phyloP scores from a whole-genome alignment of 1,140 invertebrate genomes.

The Trichonephila clavipes region DNA sequence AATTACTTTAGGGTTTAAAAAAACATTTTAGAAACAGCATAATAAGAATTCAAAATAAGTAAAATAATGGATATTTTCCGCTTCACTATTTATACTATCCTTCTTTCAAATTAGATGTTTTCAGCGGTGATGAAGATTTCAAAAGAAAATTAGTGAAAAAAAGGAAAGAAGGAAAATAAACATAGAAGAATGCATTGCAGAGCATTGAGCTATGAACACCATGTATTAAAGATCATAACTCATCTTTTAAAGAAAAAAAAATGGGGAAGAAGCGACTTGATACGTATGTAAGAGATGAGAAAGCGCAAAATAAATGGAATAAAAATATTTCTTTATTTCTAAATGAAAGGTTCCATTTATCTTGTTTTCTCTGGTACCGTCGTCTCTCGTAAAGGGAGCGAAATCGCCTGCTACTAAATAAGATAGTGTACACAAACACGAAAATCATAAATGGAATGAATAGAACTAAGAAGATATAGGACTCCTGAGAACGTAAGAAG shows the following conservation, averaged over 20 bases:
- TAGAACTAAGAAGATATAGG: constrained; percentile 53
- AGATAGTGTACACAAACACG: constrained; percentile 62
- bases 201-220: constrained; percentile 29
- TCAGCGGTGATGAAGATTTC: neutral
- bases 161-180: neutral
- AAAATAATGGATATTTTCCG: neutral
- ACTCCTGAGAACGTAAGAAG: constrained; percentile 41
- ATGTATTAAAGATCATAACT: constrained; percentile 35
- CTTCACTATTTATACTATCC: neutral
- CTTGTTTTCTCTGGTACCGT: constrained; percentile 50
- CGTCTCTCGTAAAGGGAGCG: constrained; percentile 59
- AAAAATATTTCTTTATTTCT: constrained; percentile 73
- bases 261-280: constrained; percentile 4
- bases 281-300: neutral
- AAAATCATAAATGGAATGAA: constrained; percentile 70
- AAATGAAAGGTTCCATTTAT: constrained; percentile 72
- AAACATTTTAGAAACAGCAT: neutral
- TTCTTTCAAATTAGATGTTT: constrained; percentile 6
- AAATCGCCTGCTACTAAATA: constrained; percentile 70
- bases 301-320: constrained; percentile 60
- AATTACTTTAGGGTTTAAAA: no score
- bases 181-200: neutral
- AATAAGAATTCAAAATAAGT: neutral
- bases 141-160: constrained; percentile 17
- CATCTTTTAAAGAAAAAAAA: constrained; percentile 33